A percentile compares a stretch with the other conserved stretches of the same genome.
phyloP scores from a whole-genome alignment of 92 coral and sea anemone species.

The Galaxea fascicularis region DNA sequence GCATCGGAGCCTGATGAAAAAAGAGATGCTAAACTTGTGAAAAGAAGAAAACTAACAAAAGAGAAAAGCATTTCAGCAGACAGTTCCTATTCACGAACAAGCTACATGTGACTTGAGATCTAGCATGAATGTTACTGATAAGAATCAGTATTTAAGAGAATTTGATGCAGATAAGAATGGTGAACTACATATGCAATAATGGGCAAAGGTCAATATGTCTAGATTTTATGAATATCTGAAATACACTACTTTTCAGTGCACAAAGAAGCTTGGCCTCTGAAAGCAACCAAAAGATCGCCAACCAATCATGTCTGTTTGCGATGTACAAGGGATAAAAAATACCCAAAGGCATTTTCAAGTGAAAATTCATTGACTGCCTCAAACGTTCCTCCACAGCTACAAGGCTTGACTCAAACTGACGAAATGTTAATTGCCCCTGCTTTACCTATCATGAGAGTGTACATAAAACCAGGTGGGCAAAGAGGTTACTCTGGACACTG shows the following conservation, averaged over 20 bases:
- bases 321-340: constrained; percentile 14
- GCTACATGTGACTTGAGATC: not conserved
- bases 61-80: not conserved
- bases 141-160: constrained; percentile 44
- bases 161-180: constrained; percentile 58
- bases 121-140: constrained; percentile 4
- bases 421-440: constrained; percentile 12
- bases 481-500: too few species aligned
- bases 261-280: constrained; percentile 64
- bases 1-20: constrained; percentile 3
- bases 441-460: constrained; percentile 58
- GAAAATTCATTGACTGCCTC: constrained; percentile 49
- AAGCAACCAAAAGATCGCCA: constrained; percentile 39
- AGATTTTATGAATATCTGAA: constrained; percentile 54
- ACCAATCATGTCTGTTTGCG: constrained; percentile 49
- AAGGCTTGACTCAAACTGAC: constrained; percentile 56
- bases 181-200: constrained; percentile 31
- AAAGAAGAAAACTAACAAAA: constrained; percentile 4
- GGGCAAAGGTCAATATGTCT: too few species aligned
- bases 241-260: constrained; percentile 58
- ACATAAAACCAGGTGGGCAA: constrained; percentile 30
- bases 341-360: not conserved
- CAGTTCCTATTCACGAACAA: not conserved
- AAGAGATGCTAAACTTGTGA: not conserved
- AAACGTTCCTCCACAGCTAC: constrained; percentile 40